These are phyloP conservation scores for Hirudinaria manillensis DNA, from an alignment of 2,888 invertebrate genomes.

Conservation along the genomic window DNA sequence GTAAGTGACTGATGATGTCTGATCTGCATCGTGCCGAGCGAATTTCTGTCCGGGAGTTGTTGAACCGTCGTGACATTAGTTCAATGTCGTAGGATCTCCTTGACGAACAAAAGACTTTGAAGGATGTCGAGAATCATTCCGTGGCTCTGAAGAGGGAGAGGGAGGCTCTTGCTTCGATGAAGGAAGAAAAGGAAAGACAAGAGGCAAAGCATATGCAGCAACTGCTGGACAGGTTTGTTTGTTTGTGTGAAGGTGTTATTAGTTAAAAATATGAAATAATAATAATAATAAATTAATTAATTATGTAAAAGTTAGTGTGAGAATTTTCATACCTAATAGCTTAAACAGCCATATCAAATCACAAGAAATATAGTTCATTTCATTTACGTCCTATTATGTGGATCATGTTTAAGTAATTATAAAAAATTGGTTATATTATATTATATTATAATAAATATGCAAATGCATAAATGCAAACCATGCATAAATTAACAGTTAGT, in stretches of 20 bases:
- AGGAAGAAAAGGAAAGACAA: conserved; percentile 4
- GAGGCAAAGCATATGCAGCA: background rate
- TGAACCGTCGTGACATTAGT: background rate
- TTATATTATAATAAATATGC: no score
- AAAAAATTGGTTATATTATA: no score
- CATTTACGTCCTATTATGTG: no score
- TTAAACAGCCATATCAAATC: background rate
- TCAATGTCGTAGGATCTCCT: conserved; percentile 6
- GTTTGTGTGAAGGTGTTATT: background rate
- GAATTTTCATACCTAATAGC: background rate
- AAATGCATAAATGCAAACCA: no score
- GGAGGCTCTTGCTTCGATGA: background rate
- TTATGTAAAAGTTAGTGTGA: background rate
- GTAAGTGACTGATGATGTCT: background rate
- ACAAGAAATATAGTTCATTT: background rate
- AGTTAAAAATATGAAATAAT: background rate
- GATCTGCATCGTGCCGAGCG: background rate
- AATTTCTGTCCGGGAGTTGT: background rate
- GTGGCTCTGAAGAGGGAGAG: background rate
- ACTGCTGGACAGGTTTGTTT: background rate
- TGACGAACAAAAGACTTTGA: conserved; percentile 2
- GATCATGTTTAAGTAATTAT: no score
- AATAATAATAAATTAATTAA: background rate
- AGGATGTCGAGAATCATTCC: conserved; percentile 6
- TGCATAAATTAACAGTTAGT: no score